Evolutionary conservation across 2,113 vertebrate genomes (phyloP).

Genomic region (Sebastes schlegelii): DNA sequence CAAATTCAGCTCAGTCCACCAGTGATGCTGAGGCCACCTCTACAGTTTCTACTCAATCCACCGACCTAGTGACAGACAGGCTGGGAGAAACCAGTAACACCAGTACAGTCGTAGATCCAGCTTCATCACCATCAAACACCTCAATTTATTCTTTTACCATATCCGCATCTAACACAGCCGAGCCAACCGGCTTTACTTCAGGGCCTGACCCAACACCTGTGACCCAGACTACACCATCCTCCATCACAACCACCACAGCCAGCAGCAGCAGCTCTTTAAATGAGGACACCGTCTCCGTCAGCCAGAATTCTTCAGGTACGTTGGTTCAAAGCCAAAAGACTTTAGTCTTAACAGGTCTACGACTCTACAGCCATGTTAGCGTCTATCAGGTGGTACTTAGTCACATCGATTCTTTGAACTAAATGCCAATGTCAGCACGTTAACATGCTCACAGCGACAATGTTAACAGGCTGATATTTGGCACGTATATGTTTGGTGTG

Average conservation of each 20-base stretch:
- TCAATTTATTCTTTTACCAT: not conserved
- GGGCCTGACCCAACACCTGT: not conserved
- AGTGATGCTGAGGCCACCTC: not conserved
- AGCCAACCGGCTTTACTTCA: not conserved
- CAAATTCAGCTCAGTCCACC: not conserved
- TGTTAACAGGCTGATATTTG: not conserved
- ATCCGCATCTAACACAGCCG: not conserved
- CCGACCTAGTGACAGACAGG: not conserved
- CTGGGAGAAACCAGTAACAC: not conserved
- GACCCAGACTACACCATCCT: not conserved
- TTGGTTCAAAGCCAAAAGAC: not conserved
- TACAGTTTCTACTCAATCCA: not conserved
- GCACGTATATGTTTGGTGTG: not conserved
- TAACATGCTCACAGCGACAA: not conserved
- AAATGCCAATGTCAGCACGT: not conserved
- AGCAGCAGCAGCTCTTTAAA: not conserved
- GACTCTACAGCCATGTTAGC: not conserved
- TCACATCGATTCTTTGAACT: not conserved
- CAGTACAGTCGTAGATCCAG: not conserved
- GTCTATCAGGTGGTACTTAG: not conserved
- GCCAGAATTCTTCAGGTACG: not conserved
- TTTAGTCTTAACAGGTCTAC: not conserved
- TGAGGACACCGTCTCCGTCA: not conserved
- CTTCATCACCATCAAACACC: not conserved
- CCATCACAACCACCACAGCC: not conserved